phyloP scores from a whole-genome alignment of 2,888 invertebrate species.

The Nowickia ferox region DNA sequence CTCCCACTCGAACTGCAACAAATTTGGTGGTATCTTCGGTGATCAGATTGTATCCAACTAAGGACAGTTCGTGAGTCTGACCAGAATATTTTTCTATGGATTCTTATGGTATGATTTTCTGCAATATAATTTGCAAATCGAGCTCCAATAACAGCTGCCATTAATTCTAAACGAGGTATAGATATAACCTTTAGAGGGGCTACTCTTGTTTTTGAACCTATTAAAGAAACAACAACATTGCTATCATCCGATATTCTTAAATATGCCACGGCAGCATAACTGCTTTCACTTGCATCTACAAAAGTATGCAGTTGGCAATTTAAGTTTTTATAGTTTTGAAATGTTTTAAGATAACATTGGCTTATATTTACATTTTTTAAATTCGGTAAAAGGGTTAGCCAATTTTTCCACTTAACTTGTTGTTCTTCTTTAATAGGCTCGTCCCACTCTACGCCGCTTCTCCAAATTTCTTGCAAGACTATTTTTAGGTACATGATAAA shows the following conservation, averaged over 20 bases:
- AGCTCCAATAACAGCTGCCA: conserved; percentile 12
- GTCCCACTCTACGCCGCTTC: not conserved
- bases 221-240: conserved; percentile 13
- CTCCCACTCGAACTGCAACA: no score
- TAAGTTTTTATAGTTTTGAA: conserved; percentile 16
- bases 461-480: conserved; percentile 59
- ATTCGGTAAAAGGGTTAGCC: conserved; percentile 67
- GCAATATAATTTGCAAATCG: conserved; percentile 52
- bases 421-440: not conserved
- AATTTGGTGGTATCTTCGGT: not conserved
- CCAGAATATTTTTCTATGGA: conserved; percentile 21
- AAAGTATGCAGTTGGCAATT: conserved; percentile 41
- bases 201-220: conserved; percentile 57
- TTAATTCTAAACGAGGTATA: conserved; percentile 52
- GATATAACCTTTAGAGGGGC: conserved; percentile 63
- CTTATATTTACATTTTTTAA: conserved; percentile 61
- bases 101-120: no score
- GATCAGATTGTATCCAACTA: conserved; percentile 47
- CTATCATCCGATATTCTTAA: conserved; percentile 25
- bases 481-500: conserved; percentile 63
- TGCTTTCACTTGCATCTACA: no score
- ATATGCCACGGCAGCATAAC: conserved; percentile 35
- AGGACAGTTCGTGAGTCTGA: conserved; percentile 41
- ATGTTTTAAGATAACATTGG: conserved; percentile 8
- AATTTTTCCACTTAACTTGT: conserved; percentile 46